A percentile compares a stretch with the other conserved stretches of the same genome.
These are phyloP conservation scores for Drosophila paranaensis DNA, from an alignment of 2,888 invertebrate species.

Conservation along the genomic window DNA sequence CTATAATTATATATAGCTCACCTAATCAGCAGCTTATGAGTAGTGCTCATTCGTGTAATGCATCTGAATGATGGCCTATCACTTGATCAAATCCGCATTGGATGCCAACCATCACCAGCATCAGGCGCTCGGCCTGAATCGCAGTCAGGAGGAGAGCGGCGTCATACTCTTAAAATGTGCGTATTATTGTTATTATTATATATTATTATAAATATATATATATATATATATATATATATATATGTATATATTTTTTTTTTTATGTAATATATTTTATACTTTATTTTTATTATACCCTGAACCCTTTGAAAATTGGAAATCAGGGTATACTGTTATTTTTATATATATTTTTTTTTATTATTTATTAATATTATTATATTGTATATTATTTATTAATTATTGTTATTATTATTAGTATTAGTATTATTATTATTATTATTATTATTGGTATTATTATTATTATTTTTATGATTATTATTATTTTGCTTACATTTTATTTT, in stretches of 20 bases:
- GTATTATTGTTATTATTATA: conserved; percentile 31
- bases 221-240: neutral
- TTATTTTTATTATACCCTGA: no score
- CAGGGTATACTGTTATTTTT: no score
- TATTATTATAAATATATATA: neutral
- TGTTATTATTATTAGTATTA: no score
- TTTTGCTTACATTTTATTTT: no score
- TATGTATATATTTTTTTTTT: no score
- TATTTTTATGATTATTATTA: no score
- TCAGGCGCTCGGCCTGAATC: conserved; percentile 63
- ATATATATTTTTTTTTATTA: no score
- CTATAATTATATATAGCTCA: neutral
- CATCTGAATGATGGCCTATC: conserved; percentile 78
- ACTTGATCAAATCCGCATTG: conserved; percentile 82
- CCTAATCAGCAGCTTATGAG: neutral
- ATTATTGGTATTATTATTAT: neutral
- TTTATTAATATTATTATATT: no score
- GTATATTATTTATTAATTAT: no score
- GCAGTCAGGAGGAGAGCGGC: conserved; percentile 65
- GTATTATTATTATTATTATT: no score
- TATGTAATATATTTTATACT: no score
- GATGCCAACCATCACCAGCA: conserved; percentile 76
- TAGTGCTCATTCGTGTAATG: conserved; percentile 20
- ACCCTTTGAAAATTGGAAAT: no score
- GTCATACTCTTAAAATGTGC: conserved; percentile 84